Base-by-base conservation (phyloP, 92 coral and sea anemone genomes). In the Plumapathes pennacea region DNA sequence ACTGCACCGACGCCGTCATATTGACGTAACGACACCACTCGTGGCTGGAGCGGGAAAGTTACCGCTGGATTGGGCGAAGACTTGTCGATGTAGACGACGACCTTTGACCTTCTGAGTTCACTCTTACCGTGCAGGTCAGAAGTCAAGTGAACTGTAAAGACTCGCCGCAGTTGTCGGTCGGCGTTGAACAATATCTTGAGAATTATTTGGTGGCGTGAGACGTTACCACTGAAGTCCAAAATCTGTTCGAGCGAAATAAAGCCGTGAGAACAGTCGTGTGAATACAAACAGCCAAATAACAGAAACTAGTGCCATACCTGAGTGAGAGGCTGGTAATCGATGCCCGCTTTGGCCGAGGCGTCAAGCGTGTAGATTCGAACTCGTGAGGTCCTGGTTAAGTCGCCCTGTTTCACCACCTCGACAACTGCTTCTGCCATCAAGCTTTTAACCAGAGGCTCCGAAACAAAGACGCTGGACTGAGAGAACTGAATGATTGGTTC, bases 261-360 rank as follows among this genome's bases (percentile, higher is more conserved):
- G 11, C 15, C 19, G 4, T 11, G 39, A 5, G 17, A 61, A 26
- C 4, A 10, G 15, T 21, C 15, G 25, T 36, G 6, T 14, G 25
- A 34, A 34, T n/a, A 18, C 1, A 11, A 1, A 7, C 15, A 17
- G 19, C 52, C 10, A 13, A 46, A 13, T 46, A 38, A 38, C 5
- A 3, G 38, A 34, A 21, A 29, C 19, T 2, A 11, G 7, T 1
- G 36, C 9, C 60, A 47, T 57, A 88, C 98, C 83, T 88, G 51
- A 27, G 84, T 84, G 15, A 88, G 29, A 10, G 98, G 90, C 21
- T 75, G 83, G 69, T 88, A 94, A 52, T 78, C 96, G 47, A 30
- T 67, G 2, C 88, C 99, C 63, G 95, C 89, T 49, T 84, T 84
- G 29, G 94, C 96, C 21, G 99, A 89, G 25, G 94, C 96, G 38